A percentile compares a stretch with the other conserved stretches of the same genome.
These are phyloP conservation scores for Eciton burchellii DNA, from an alignment of 1,140 invertebrate species.

Conservation along the genomic window DNA sequence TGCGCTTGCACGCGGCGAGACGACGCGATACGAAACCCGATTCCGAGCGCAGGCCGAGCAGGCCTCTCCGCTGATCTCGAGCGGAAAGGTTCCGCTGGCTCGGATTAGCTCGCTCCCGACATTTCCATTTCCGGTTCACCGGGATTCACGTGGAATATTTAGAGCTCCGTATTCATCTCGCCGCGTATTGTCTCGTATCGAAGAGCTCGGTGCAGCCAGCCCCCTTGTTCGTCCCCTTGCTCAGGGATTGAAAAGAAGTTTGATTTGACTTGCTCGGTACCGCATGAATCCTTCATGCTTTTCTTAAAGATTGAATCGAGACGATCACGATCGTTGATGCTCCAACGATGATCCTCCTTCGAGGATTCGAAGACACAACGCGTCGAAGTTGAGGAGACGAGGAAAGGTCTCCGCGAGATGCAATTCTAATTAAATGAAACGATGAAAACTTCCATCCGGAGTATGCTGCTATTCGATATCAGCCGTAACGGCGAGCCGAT, in stretches of 20 bases:
- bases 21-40: constrained; percentile 44
- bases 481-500: constrained; percentile 31
- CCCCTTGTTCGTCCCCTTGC: not conserved
- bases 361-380: not conserved
- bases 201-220: not conserved
- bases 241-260: not conserved
- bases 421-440: constrained; percentile 40
- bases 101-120: constrained; percentile 44
- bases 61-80: constrained; percentile 15
- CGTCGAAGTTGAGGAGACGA: not conserved
- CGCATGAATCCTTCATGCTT: constrained; percentile 5
- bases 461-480: constrained; percentile 46
- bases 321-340: not conserved
- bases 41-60: not conserved
- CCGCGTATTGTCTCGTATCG: constrained; percentile 5
- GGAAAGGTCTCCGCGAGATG: not conserved
- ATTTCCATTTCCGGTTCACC: constrained; percentile 18
- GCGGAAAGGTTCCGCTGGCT: constrained; percentile 23
- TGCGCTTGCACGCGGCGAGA: not conserved
- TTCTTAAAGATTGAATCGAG: not conserved
- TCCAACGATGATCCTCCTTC: not conserved
- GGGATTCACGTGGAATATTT: constrained; percentile 38
- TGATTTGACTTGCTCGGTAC: not conserved
- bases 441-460: constrained; percentile 36
- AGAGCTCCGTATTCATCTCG: not conserved